phyloP scores from a whole-genome alignment of 2,113 vertebrate genomes.

The Arvicanthis niloticus region DNA sequence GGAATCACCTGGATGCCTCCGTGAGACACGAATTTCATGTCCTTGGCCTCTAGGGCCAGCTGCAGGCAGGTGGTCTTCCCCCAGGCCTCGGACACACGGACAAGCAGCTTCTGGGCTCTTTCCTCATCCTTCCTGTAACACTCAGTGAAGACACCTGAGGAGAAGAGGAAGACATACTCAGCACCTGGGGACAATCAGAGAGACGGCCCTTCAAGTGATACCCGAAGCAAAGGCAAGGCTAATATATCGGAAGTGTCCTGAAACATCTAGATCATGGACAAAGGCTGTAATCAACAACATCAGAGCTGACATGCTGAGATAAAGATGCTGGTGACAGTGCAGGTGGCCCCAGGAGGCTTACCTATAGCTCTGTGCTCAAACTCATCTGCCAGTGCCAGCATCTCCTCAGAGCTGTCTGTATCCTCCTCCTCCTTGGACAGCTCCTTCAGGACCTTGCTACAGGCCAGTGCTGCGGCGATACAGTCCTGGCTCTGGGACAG shows the following conservation, averaged over 20 bases:
- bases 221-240: accelerated
- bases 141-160: slow-evolving; percentile 92
- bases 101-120: slow-evolving; percentile 93
- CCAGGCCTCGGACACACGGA: slow-evolving; percentile 92
- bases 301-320: background rate
- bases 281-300: background rate
- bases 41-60: slow-evolving; percentile 93
- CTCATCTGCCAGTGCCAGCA: slow-evolving; percentile 89
- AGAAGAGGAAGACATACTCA: accelerated
- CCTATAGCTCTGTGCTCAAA: slow-evolving; percentile 94
- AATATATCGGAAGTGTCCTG: background rate
- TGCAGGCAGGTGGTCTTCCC: slow-evolving; percentile 94
- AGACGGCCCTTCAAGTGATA: accelerated
- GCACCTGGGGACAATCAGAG: no score
- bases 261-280: background rate
- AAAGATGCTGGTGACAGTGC: background rate
- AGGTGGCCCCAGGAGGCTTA: slow-evolving; percentile 74
- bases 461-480: slow-evolving; percentile 91
- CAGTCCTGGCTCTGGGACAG: slow-evolving; percentile 90
- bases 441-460: slow-evolving; percentile 96
- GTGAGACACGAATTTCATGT: slow-evolving; percentile 95
- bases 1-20: slow-evolving; percentile 94
- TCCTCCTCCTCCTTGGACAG: slow-evolving; percentile 91
- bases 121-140: slow-evolving; percentile 92
- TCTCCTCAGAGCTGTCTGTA: slow-evolving; percentile 89